Base-by-base conservation (phyloP, 2,113 vertebrate species). In the Alethe castanea region DNA sequence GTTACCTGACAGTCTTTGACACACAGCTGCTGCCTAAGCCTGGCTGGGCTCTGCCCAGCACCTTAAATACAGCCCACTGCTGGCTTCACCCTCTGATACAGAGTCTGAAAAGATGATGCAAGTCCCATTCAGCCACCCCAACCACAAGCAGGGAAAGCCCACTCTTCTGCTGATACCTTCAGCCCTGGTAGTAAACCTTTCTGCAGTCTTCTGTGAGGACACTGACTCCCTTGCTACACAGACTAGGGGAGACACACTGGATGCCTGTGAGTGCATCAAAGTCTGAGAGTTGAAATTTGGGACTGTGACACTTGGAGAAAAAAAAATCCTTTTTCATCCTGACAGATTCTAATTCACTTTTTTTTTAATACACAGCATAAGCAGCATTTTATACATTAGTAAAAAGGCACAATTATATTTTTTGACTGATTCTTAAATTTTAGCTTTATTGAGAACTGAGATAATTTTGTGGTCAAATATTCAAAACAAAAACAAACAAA, bases 1-100 rank as follows among this genome's bases (percentile, higher is more conserved):
- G 4, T 38, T 82, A 40, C 22, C 36, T 36, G 48, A n/a, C 2
- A 0, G 12, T 48, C 14, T 33, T 80, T 2, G 1, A 11, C 57
- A 35, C 3, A 0, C 14, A n/a, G 5, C 40, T 25, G 6, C 11
- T 69, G 53, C 26, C 36, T n/a, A 47, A 54, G 12, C 12, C 11
- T 31, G 50, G 14, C 12, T 0, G 0, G 22, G 28, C 13, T 53
- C 60, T 84, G n/a, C 28, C 71, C 19, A 42, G 47, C 23, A 38
- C 23, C 20, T 62, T 42, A 25, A 88, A 29, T 16, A 42, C 6
- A 78, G 8, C 2, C 47, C 18, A 42, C 5, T 0, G 0, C 38
- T 45, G 47, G 1, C 22, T 85, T 76, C 44, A 47, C 13, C 11
- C 16, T 82, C 35, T 52, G 44, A 35, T 17, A 18, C 6, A 5